phyloP scores from a whole-genome alignment of 2,113 vertebrate species.

The Tiliqua scincoides region DNA sequence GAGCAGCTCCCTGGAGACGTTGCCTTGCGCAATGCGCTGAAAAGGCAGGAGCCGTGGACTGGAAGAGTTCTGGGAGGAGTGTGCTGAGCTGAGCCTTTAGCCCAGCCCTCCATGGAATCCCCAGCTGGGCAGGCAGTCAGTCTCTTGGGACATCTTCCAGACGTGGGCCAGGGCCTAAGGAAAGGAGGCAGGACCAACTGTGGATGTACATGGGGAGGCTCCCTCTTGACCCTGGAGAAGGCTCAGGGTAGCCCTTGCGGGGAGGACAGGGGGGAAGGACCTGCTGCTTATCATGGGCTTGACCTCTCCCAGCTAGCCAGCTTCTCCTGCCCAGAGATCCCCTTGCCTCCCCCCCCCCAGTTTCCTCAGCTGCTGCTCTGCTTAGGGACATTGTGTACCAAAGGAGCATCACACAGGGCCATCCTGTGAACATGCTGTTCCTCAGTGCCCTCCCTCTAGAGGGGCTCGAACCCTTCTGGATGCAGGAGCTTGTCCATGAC shows the following conservation, averaged over 20 bases:
- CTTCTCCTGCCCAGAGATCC: neutral
- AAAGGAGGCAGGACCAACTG: no score
- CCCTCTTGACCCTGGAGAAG: neutral
- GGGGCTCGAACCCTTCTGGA: neutral
- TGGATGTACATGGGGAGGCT: neutral
- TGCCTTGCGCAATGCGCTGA: neutral
- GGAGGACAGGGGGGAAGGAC: neutral
- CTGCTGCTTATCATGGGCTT: neutral
- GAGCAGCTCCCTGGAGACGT: neutral
- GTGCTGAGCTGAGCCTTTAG: no score
- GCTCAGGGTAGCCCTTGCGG: neutral
- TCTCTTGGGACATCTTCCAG: no score
- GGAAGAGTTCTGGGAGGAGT: no score
- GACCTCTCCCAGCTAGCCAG: neutral
- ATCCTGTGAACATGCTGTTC: no score
- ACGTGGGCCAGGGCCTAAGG: no score
- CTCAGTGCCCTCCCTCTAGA: neutral
- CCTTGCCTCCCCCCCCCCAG: neutral
- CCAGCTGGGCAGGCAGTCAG: no score
- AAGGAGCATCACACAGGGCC: no score
- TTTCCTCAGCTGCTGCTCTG: neutral
- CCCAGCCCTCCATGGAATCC: no score
- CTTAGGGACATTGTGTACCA: no score
- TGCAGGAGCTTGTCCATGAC: neutral
- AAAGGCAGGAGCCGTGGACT: no score